Evolutionary conservation across 2,113 vertebrate species (phyloP).

Genomic region (Vimba vimba): DNA sequence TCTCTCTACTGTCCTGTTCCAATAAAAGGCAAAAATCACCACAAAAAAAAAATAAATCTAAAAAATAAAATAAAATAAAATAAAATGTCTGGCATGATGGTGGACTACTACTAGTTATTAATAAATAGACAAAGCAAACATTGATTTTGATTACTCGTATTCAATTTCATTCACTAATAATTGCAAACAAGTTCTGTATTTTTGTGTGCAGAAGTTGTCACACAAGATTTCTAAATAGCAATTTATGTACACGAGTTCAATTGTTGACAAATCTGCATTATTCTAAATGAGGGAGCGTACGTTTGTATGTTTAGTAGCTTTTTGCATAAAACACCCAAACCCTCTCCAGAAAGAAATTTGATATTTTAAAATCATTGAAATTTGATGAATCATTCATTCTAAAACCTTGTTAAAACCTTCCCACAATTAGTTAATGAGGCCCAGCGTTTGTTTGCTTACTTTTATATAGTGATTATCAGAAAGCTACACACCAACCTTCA

Average conservation of each 20-base stretch:
- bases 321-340: no score
- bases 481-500: neutral
- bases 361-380: no score
- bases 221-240: no score
- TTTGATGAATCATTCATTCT: neutral
- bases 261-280: no score
- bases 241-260: no score
- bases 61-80: no score
- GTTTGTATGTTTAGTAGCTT: no score
- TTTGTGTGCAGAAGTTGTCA: no score
- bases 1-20: no score
- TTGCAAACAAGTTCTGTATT: neutral
- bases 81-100: neutral
- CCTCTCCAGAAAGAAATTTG: neutral
- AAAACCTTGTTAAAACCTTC: neutral
- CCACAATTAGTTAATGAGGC: neutral
- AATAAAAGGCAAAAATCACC: no score
- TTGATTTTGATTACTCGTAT: neutral
- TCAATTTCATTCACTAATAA: neutral
- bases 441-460: neutral
- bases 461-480: neutral
- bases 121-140: neutral
- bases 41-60: no score
- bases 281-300: no score
- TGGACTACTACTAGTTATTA: neutral